phyloP scores from a whole-genome alignment of 2,113 vertebrate genomes.

The Crotalus viridis region DNA sequence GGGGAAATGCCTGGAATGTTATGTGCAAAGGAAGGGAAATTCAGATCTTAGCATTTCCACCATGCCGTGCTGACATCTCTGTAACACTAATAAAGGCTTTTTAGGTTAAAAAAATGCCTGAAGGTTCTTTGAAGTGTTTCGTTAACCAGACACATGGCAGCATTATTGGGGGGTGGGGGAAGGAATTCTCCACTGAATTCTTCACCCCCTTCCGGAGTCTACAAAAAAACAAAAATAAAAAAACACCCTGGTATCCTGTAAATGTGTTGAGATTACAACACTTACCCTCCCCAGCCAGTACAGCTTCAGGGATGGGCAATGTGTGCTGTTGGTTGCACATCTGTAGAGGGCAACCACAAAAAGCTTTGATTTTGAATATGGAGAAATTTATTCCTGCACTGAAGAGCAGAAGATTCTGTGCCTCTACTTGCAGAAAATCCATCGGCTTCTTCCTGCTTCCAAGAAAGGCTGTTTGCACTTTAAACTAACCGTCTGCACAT shows the following conservation, averaged over 20 bases:
- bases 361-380: background rate
- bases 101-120: no score
- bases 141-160: no score
- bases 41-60: no score
- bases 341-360: background rate
- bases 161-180: rapidly evolving
- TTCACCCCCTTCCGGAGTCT: background rate
- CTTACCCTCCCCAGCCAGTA: background rate
- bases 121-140: no score
- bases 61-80: no score
- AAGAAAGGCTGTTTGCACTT: background rate
- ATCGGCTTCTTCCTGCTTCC: background rate
- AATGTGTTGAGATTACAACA: background rate
- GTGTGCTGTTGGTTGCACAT: background rate
- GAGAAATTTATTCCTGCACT: background rate
- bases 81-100: no score
- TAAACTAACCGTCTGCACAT: background rate
- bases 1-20: no score
- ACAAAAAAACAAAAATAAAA: background rate
- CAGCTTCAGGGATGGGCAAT: background rate
- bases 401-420: background rate
- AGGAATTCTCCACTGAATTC: background rate
- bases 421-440: background rate
- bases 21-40: no score
- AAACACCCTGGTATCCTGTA: background rate